Evolutionary conservation across 1,140 invertebrate species (phyloP), one percentile per base, ranked within the genome.

Genomic region (Euura lappo): DNA sequence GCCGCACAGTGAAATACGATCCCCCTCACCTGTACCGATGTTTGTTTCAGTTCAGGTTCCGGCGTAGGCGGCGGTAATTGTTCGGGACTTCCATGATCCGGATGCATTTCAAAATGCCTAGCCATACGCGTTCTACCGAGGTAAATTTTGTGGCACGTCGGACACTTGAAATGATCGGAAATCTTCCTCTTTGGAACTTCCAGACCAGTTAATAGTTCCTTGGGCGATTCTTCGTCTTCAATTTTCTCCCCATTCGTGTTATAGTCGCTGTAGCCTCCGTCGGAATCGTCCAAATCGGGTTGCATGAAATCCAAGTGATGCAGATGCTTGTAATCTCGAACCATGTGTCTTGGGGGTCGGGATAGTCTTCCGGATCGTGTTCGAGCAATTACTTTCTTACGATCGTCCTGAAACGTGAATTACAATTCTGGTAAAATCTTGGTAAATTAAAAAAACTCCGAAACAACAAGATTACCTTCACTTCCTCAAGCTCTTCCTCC

Each of bases 251-350:
- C 87, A 72, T 89, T 89, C n/a, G 87, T 85, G 72, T 90, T 90
- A 71, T 89, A 92, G 75, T 93, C 92, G 2, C 91, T 91, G 79
- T 92, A 93, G n/a, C 91, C 91, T 47, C 90, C 91, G 80, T 92
- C 91, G 5, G 90, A 91, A 76, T 92, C 90, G 81, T 92, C 91
- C 74, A 90, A 81, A 66, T 89, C 87, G 11, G 91, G 90, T 74
- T 91, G 89, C 77, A 89, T 87, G 74, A 91, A 90, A 74, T 92
- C 91, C 13, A 91, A 79, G 74, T 90, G 89, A 79, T 91, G 90
- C 69, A 93, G 86, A 68, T 91, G 90, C 79, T 92, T 93, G 76
- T 92, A 93, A 80, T 93, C 92, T 72, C 91, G 90, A 3, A 92
- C 88, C 90, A 93, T 92, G 76, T 93, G 91, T 46, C 90, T 87